Evolutionary conservation across 2,113 vertebrate species (phyloP).

Genomic region (Corythoichthys intestinalis): DNA sequence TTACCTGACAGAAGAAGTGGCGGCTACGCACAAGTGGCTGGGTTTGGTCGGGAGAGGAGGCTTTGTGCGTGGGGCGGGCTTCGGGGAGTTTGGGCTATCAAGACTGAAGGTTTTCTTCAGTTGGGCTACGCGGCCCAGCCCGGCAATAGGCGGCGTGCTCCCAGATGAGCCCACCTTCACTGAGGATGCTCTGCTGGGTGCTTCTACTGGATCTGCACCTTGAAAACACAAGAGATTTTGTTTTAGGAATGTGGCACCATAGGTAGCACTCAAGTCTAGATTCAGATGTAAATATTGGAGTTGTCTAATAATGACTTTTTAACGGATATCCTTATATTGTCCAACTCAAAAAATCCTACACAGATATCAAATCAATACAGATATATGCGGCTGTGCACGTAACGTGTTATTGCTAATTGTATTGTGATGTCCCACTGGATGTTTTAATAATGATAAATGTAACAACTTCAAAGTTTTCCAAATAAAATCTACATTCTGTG

Average conservation of each 20-base stretch:
- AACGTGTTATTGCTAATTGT: too few species aligned
- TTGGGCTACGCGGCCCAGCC: conserved; percentile 71
- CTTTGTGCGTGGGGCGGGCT: conserved; percentile 47
- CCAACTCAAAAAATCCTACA: too few species aligned
- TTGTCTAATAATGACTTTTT: too few species aligned
- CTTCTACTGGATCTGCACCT: conserved; percentile 44
- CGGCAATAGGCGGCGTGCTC: conserved; percentile 18
- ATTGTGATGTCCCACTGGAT: too few species aligned
- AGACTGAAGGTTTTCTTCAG: conserved; percentile 72
- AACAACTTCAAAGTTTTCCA: too few species aligned
- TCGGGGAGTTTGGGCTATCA: conserved; percentile 24
- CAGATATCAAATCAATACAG: too few species aligned
- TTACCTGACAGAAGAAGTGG: conserved; percentile 72
- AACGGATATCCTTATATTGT: too few species aligned
- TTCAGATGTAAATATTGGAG: too few species aligned
- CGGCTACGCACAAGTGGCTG: conserved; percentile 56
- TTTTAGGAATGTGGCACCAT: neutral
- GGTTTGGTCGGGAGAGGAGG: conserved; percentile 72
- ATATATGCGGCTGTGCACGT: too few species aligned
- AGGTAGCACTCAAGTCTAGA: too few species aligned
- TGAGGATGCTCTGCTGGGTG: conserved; percentile 22
- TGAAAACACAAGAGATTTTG: conserved; percentile 11
- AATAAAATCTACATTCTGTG: too few species aligned
- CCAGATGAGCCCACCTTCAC: conserved; percentile 18
- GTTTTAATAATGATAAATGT: too few species aligned